Base-by-base conservation (phyloP, 2,113 vertebrate species). In the Shinisaurus crocodilurus region DNA sequence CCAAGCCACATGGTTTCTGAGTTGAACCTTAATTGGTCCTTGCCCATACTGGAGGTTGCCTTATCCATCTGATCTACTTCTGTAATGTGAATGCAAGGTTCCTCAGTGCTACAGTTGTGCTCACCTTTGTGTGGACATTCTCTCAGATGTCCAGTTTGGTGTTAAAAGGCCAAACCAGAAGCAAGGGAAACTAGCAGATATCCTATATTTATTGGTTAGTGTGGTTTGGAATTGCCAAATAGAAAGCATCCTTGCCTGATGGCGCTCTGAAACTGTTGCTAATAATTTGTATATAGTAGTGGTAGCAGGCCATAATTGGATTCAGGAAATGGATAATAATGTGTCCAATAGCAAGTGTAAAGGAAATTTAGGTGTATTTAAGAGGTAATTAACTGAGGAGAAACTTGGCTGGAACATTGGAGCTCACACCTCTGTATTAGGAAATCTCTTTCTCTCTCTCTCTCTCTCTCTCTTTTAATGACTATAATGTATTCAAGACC, bases 261-360 rank as follows among this genome's bases (percentile, higher is more conserved):
- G 60, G 57, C 32, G 32, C 27, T 76, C 37, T 57, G 57, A 45
- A 7, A n/a, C n/a, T 40, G 77, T 57, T 69, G 34, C 48, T 72
- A 57, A 81, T 54, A 70, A 32, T 82, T 10, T 45, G 0, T 70
- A 0, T 40, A 57, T 83, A 80, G 70, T 72, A 45, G 23, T 43
- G 29, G 69, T 32, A 1, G 0, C 20, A 80, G 7, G 34, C 67
- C 75, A 10, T 81, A 54, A 76, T 29, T 90, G 3, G 91, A 88
- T 93, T 90, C 54, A 37, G 18, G 9, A 92, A 87, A 6, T 48
- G 50, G 76, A 91, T 88, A 91, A 82, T 81, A 79, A 69, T 90
- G 1, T 0, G 40, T 85, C 84, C 91, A 29, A 65, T 57, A 23
- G 91, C 80, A 95, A 34, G 25, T 3, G 0, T 50, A 43, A 69